Evolutionary conservation across 1,140 invertebrate genomes (phyloP).

Genomic region (Bilobella aurantiaca): DNA sequence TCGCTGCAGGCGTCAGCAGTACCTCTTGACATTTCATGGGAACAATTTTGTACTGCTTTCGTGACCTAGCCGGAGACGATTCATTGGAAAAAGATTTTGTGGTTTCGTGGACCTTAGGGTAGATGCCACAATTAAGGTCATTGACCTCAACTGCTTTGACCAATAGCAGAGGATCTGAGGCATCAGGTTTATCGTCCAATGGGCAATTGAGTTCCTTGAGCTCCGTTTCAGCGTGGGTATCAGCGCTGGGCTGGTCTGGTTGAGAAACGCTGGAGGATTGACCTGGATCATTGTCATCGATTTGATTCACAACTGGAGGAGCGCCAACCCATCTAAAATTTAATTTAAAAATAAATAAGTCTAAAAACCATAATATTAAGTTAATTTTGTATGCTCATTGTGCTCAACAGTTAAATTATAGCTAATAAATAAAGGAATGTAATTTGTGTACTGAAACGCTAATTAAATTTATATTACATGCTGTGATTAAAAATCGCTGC

Average conservation of each 20-base stretch:
- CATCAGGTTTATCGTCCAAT: background rate
- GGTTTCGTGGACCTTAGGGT: background rate
- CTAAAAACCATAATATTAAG: background rate
- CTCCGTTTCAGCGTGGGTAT: background rate
- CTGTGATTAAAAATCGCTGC: background rate
- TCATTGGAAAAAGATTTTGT: background rate
- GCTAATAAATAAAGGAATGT: background rate
- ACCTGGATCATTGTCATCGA: background rate
- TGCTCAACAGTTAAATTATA: background rate
- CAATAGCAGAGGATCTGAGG: slow-evolving; percentile 4
- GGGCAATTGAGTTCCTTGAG: background rate
- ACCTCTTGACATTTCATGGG: background rate
- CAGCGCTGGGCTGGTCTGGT: background rate
- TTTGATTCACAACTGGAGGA: background rate
- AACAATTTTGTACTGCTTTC: background rate
- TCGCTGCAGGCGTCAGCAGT: background rate
- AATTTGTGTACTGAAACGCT: background rate
- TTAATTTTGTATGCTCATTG: background rate
- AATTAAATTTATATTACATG: no score
- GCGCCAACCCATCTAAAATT: slow-evolving; percentile 21
- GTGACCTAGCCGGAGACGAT: background rate
- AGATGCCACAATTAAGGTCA: background rate
- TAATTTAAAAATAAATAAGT: background rate
- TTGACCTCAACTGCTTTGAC: background rate
- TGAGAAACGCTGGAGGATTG: background rate